Evolutionary conservation across 1,140 invertebrate species (phyloP).

Genomic region (Acarapis woodi): DNA sequence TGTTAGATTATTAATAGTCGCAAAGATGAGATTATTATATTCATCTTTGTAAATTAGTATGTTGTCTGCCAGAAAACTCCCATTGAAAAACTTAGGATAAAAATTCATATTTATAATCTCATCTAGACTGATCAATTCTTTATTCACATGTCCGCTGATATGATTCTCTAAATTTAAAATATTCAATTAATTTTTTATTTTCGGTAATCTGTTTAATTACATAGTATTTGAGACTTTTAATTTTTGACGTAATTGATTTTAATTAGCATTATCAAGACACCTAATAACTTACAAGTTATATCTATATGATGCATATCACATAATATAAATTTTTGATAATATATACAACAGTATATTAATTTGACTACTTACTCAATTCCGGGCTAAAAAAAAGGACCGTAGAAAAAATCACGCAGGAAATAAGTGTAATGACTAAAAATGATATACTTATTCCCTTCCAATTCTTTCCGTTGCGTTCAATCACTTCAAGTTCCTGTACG

Average conservation of each 20-base stretch:
- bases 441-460: conserved; percentile 71
- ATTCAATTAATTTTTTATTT: no score
- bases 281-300: no score
- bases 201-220: no score
- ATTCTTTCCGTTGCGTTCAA: conserved; percentile 48
- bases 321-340: no score
- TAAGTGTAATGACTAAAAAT: conserved; percentile 49
- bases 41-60: conserved; percentile 23
- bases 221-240: no score
- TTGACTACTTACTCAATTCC: conserved; percentile 16
- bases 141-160: no score
- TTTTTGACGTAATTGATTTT: no score
- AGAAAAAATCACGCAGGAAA: conserved; percentile 52
- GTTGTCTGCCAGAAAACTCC: conserved; percentile 4
- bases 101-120: conserved; percentile 6
- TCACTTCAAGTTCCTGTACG: conserved; percentile 37
- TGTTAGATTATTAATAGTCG: no score
- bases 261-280: no score
- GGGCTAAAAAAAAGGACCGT: conserved; percentile 50
- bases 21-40: conserved; percentile 50
- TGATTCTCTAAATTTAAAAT: no score
- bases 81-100: conserved; percentile 4
- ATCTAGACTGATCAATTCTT: conserved; percentile 6
- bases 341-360: no score
- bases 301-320: no score